Evolutionary conservation across 2,888 invertebrate species (phyloP).

Genomic region (Cartodere bifasciata): DNA sequence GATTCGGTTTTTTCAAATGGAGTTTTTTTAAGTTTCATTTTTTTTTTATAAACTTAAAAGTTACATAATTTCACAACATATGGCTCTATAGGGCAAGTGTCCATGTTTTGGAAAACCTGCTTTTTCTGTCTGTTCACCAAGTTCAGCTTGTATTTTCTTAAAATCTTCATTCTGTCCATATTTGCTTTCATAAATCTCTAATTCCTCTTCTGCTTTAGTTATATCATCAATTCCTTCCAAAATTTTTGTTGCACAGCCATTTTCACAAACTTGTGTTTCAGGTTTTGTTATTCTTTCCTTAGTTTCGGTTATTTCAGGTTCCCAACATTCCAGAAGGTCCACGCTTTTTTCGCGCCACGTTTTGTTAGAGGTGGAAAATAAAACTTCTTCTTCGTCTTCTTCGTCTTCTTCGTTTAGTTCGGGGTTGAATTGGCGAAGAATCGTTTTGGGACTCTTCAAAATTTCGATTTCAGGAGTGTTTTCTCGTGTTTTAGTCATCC

Average conservation of each 20-base stretch:
- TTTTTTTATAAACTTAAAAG: conserved; percentile 19
- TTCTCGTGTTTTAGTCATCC: conserved; percentile 39
- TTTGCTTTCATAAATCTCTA: conserved; percentile 31
- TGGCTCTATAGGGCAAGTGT: conserved; percentile 30
- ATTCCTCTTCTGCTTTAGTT: conserved; percentile 12
- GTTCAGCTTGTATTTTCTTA: conserved; percentile 26
- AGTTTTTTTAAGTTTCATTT: too few relatives aligned
- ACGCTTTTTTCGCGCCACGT: conserved; percentile 17
- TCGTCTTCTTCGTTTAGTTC: conserved; percentile 19
- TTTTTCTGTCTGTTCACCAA: conserved; percentile 17
- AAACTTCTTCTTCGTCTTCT: conserved; percentile 16
- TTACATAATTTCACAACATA: conserved; percentile 34
- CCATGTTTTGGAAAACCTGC: conserved; percentile 26
- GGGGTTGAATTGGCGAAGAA: conserved; percentile 27
- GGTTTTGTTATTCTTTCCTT: conserved; percentile 11
- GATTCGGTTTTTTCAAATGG: too few relatives aligned
- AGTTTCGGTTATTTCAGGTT: conserved; percentile 20
- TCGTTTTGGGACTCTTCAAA: conserved; percentile 31
- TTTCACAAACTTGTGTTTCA: neutral
- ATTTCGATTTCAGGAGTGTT: conserved; percentile 34
- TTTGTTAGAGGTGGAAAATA: neutral
- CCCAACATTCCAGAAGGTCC: conserved; percentile 39
- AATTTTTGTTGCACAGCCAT: conserved; percentile 6
- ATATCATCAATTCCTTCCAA: conserved; percentile 24
- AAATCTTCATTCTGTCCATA: conserved; percentile 33